phyloP scores from a whole-genome alignment of 1,140 invertebrate species.

The Glossosoma conforme region DNA sequence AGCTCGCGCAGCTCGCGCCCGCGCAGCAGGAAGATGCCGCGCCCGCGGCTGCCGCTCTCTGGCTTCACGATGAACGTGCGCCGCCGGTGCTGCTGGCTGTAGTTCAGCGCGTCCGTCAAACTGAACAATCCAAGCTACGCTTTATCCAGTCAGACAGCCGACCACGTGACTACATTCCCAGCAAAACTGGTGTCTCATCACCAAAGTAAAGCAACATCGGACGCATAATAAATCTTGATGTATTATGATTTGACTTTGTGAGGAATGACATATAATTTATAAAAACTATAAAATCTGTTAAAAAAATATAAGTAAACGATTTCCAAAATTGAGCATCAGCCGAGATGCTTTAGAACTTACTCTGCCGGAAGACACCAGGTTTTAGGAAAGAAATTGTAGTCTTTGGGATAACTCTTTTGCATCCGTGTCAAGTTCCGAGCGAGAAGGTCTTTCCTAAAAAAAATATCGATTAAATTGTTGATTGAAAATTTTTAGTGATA shows the following conservation, averaged over 20 bases:
- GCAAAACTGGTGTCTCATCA: too few species aligned
- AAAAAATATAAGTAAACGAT: background rate
- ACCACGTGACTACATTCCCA: too few species aligned
- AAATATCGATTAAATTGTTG: slow-evolving; percentile 12
- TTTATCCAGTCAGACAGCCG: too few species aligned
- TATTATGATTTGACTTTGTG: too few species aligned
- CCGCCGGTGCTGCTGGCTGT: slow-evolving; percentile 60
- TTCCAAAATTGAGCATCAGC: too few species aligned
- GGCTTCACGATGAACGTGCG: slow-evolving; percentile 87
- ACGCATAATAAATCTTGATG: too few species aligned
- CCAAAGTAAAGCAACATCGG: too few species aligned
- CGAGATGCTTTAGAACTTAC: slow-evolving; percentile 52
- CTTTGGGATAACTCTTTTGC: slow-evolving; percentile 78
- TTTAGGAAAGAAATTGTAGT: slow-evolving; percentile 88
- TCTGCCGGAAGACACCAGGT: slow-evolving; percentile 93
- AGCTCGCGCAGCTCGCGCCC: slow-evolving; percentile 64
- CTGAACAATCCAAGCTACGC: slow-evolving; percentile 40
- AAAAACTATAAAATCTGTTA: slow-evolving; percentile 4
- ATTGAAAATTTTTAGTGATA: background rate
- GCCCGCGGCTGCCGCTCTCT: slow-evolving; percentile 79
- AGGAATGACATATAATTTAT: background rate
- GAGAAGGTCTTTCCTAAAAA: slow-evolving; percentile 69
- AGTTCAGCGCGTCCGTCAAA: slow-evolving; percentile 59
- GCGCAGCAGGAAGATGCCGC: slow-evolving; percentile 80
- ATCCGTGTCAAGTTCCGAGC: slow-evolving; percentile 82